Evolutionary conservation across 2,888 invertebrate species (phyloP), one percentile per base, ranked within the genome.

Genomic region (Ctenicera cuprea): DNA sequence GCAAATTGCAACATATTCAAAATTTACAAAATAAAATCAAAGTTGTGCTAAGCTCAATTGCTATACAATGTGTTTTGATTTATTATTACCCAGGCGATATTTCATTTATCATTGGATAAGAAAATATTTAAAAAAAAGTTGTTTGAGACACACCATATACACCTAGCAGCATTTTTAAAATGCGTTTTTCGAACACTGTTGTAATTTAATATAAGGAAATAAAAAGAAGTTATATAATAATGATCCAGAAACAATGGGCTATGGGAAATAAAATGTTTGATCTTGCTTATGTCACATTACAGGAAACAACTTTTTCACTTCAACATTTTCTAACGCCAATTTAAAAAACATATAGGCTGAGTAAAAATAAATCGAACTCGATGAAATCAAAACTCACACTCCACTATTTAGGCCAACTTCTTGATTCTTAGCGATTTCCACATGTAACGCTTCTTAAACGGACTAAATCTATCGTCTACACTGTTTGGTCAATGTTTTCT

Each of bases 371-470:
- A 33, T 33, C 33, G 9, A 1, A 33, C 33, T 33, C 9, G 33
- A 26, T 26, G 33, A 33, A 33, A 3, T 33, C 33, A 33, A 22
- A 20, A 59, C 4, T 38, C 38, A 57, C 57, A 38, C 38, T 59
- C 41, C 59, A 33, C 59, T 11, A 9, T 37, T 72, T 72, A 66
- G 72, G 72, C 67, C 72, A 72, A 61, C 72, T 26, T 66, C 22
- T 38, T 16, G 26, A 3, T 50, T 45, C 20, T 18, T 12, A 18
- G 14, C 22, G 26, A 22, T 3, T 37, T n/a, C 14, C 14, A 57
- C 61, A 61, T 18, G 43, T 43, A 48, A 65, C 41, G 30, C 43
- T 59, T 59, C 62, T 72, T 43, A 67, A 61, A 38, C 66, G 52
- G 52, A 30, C 45, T 57, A 64, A 69, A 59, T 71, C 57, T 65